A percentile compares a stretch with the other conserved stretches of the same genome.
These are phyloP conservation scores for Phyllopteryx taeniolatus DNA, from an alignment of 2,113 vertebrate species.

Conservation along the genomic window DNA sequence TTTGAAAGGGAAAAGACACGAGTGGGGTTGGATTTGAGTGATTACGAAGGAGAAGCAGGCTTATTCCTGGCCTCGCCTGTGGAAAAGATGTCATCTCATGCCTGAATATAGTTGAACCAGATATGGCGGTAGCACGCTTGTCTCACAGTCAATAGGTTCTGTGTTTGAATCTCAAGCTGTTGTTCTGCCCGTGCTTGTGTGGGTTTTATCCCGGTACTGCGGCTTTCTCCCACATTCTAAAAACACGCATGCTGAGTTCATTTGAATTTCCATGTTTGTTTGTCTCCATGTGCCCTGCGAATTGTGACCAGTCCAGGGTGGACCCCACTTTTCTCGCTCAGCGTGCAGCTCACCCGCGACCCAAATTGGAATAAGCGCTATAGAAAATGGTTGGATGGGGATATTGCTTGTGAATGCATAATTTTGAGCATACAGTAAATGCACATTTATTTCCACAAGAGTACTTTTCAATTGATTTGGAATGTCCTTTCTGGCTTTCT, in stretches of 20 bases:
- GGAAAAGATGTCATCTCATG: neutral
- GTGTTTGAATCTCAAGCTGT: neutral
- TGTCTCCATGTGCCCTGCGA: too few relatives aligned
- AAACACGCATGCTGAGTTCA: too few relatives aligned
- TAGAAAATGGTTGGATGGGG: neutral
- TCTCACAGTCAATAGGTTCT: neutral
- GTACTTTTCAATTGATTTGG: neutral
- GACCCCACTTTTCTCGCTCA: too few relatives aligned
- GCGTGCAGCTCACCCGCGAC: neutral
- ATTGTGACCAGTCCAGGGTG: too few relatives aligned
- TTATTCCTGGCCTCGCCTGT: constrained; percentile 8
- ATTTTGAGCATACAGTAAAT: neutral
- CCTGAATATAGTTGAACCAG: neutral
- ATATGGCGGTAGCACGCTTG: neutral
- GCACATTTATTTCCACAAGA: neutral
- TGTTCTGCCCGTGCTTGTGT: too few relatives aligned
- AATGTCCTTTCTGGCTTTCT: neutral
- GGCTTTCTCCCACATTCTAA: too few relatives aligned
- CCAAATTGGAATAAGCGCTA: neutral
- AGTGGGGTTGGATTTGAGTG: neutral
- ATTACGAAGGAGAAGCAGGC: constrained; percentile 6
- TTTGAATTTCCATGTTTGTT: too few relatives aligned
- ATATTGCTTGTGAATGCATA: neutral
- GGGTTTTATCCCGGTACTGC: too few relatives aligned
- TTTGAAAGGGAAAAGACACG: constrained; percentile 10